A percentile compares a stretch with the other conserved stretches of the same genome.
These are phyloP conservation scores for Lepus oiostolus DNA, from an alignment of 2,797 vertebrate genomes.

Conservation along the genomic window DNA sequence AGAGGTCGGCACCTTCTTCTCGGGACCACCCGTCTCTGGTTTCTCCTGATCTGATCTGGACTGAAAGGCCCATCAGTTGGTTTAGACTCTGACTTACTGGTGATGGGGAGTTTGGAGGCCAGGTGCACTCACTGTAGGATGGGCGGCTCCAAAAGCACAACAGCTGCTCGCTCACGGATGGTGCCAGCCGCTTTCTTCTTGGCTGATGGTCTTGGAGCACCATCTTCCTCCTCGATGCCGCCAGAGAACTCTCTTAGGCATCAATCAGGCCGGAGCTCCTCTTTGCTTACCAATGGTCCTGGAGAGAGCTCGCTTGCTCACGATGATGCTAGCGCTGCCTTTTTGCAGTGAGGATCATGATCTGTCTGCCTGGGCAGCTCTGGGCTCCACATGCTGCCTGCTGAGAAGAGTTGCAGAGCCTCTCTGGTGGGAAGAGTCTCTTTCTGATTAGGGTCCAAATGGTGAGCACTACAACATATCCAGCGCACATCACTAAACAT, in stretches of 20 bases:
- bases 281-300: background rate
- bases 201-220: background rate
- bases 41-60: background rate
- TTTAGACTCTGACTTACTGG: background rate
- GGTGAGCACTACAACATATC: background rate
- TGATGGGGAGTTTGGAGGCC: background rate
- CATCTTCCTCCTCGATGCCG: background rate
- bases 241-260: background rate
- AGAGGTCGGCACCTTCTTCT: background rate
- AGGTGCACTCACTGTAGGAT: background rate
- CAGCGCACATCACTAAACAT: background rate
- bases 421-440: slow-evolving; percentile 52
- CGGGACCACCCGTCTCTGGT: background rate
- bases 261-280: background rate
- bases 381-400: slow-evolving; percentile 15
- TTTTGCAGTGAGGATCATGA: slow-evolving; percentile 2
- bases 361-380: slow-evolving; percentile 8
- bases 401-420: slow-evolving; percentile 54
- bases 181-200: background rate
- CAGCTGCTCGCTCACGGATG: background rate
- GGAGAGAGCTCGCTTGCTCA: background rate
- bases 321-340: background rate
- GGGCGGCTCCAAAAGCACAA: rapidly evolving
- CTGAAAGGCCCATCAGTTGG: background rate
- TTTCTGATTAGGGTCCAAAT: slow-evolving; percentile 58